A percentile compares a stretch with the other conserved stretches of the same genome.
These are phyloP conservation scores for Teleogryllus occipitalis DNA, from an alignment of 1,140 invertebrate species.

Conservation along the genomic window DNA sequence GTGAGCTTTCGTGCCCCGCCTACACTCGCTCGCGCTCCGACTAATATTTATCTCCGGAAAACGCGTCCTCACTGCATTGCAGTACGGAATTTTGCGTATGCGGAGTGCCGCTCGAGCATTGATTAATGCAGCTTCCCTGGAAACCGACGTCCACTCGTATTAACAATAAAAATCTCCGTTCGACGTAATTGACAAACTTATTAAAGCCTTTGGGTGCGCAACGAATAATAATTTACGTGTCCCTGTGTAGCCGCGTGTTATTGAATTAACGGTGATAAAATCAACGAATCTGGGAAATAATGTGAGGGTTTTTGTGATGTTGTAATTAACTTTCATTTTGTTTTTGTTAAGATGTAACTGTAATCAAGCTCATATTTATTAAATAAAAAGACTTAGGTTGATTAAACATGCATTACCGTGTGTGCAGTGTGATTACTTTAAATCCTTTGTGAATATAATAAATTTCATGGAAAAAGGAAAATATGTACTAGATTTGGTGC, in stretches of 20 bases:
- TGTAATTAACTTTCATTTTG: neutral
- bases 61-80: too few species aligned
- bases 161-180: neutral
- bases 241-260: neutral
- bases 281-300: neutral
- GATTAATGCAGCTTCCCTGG: too few species aligned
- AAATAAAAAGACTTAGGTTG: neutral
- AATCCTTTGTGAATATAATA: too few species aligned
- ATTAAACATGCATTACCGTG: too few species aligned
- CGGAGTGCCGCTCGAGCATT: too few species aligned
- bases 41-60: too few species aligned
- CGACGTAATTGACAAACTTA: neutral
- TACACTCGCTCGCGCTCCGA: too few species aligned
- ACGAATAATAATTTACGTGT: neutral
- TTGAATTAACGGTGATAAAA: neutral
- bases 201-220: neutral
- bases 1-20: too few species aligned
- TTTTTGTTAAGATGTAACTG: neutral
- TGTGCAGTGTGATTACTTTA: too few species aligned
- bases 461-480: too few species aligned
- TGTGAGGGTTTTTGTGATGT: neutral
- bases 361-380: neutral
- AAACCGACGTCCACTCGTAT: neutral
- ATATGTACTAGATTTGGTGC: too few species aligned
- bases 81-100: too few species aligned